These are phyloP conservation scores for Turritopsis rubra DNA, from an alignment of 30 jellyfish, hydroid and myxozoan genomes.

Conservation along the genomic window DNA sequence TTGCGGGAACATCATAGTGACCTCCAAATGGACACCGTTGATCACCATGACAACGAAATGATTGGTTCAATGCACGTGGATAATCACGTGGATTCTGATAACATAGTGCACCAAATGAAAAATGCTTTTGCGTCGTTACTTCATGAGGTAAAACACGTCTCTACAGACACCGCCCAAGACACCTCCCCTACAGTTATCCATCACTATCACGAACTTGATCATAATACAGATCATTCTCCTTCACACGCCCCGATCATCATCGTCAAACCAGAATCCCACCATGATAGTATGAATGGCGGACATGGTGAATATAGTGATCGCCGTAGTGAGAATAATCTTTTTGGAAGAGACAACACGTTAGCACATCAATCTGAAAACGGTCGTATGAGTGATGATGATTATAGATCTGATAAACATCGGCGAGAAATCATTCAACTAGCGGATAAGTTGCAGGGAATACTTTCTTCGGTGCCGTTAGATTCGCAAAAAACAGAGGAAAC, in stretches of 20 bases:
- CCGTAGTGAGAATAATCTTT: not conserved
- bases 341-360: not conserved
- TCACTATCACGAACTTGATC: not conserved
- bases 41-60: not conserved
- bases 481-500: not conserved
- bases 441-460: not conserved
- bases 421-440: conserved; percentile 4
- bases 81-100: not conserved
- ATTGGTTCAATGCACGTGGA: not conserved
- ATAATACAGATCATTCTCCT: not conserved
- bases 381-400: not conserved
- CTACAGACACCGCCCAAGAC: not conserved
- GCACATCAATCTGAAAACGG: not conserved
- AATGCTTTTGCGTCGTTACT: conserved; percentile 1
- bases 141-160: not conserved
- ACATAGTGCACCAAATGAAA: conserved; percentile 14
- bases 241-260: not conserved
- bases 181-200: not conserved
- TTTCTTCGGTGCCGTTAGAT: not conserved
- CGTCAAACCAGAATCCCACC: not conserved
- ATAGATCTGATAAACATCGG: not conserved
- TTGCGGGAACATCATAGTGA: not conserved
- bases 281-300: not conserved
- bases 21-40: not conserved
- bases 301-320: not conserved